Evolutionary conservation across 2,888 invertebrate genomes (phyloP).

Genomic region (Onthophagus sagittarius): DNA sequence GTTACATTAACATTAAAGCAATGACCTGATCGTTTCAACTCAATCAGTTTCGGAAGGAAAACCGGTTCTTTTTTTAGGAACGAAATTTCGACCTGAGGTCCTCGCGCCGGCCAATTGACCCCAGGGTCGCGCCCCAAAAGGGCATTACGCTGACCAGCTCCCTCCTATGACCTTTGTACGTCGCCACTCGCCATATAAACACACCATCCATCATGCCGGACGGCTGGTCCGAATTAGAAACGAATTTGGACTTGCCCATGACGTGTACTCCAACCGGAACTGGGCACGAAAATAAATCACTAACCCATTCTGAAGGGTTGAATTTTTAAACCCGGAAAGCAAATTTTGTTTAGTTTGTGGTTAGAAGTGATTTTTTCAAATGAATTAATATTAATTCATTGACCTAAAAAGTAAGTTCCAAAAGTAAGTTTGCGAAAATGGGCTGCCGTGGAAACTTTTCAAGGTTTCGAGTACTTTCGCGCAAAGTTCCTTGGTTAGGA

Average conservation of each 20-base stretch:
- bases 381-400: too few species aligned
- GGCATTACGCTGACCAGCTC: conserved; percentile 48
- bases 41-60: conserved; percentile 16
- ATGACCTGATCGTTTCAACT: conserved; percentile 6
- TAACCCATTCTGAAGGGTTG: not conserved
- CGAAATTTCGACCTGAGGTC: conserved; percentile 23
- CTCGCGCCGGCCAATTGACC: conserved; percentile 49
- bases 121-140: conserved; percentile 44
- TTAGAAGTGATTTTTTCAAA: not conserved
- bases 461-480: not conserved
- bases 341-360: not conserved
- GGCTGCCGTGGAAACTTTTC: not conserved
- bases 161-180: conserved; percentile 50
- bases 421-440: not conserved
- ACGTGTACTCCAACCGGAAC: conserved; percentile 24
- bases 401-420: too few species aligned
- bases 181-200: conserved; percentile 42
- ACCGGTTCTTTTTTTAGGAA: conserved; percentile 34
- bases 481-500: not conserved
- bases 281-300: conserved; percentile 21
- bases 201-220: conserved; percentile 24
- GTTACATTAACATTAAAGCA: not conserved
- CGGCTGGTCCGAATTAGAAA: conserved; percentile 40
- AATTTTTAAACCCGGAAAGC: not conserved
- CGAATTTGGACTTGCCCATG: conserved; percentile 38